Base-by-base conservation (phyloP, 2,888 invertebrate species). In the Gymnoscelis rufifasciata region DNA sequence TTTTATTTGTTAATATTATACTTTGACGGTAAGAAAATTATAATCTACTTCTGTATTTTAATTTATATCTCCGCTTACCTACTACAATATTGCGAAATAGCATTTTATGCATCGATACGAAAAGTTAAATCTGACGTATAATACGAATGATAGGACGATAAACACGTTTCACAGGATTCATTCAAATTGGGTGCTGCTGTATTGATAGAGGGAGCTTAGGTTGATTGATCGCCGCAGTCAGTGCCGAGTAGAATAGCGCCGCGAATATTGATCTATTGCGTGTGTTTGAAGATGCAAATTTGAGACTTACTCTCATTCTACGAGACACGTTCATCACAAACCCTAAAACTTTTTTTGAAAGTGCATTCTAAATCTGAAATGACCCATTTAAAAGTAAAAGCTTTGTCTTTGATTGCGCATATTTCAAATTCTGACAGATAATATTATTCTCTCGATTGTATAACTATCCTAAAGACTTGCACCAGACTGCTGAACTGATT, bases 91-190 rank as follows among this genome's bases (percentile, higher is more conserved):
- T 26, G 26, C 7, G 7, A 6, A 26, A 26, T 7, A 26, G 40
- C 23, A 26, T 37, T 44, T 23, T 29, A 43, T 29, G 19, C 42
- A 40, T 37, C 44, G 44, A 44, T 47, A 41, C 26, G 10, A 40
- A 48, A 52, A 51, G 47, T 50, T 52, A 53, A 46, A 51, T 53
- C 48, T 56, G 53, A 51, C 52, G 45, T 59, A 63, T 78, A 77
- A 78, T 78, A 54, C 77, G 59, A 47, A 49, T 47, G 55, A 59
- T 57, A 62, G 44, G 26, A 48, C 59, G 68, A 71, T 71, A 70
- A 70, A 67, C 78, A 78, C 78, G 78, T 73, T 51, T 65, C 62
- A 59, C 58, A 60, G 66, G 68, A 64, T 68, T 70, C 68, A 75
- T 77, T 78, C 69, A 67, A 75, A 74, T 74, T 71, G 66, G 67